Conservation (phyloP, 1,140 invertebrate genomes). For the Arctopsyche grandis region DNA sequence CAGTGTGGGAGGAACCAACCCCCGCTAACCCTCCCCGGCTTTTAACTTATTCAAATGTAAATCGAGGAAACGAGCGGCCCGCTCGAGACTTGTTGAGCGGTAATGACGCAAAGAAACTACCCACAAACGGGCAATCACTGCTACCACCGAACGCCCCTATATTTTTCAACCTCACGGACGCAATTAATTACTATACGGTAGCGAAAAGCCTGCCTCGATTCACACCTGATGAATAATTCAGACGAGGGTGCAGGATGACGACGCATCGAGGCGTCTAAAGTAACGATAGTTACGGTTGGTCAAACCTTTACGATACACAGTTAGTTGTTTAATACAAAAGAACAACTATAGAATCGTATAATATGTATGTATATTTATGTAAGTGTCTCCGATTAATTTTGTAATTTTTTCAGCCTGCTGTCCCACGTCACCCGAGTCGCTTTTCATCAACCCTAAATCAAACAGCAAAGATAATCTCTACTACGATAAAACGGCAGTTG, state of each 20-base stretch:
- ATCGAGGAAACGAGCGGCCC: conserved; percentile 37
- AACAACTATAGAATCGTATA: no score
- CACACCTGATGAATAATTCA: conserved; percentile 28
- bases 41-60: conserved; percentile 49
- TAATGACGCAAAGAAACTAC: conserved; percentile 50
- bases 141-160: not conserved
- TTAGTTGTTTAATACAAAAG: no score
- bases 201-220: not conserved
- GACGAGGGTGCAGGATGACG: not conserved
- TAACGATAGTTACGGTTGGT: no score
- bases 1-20: not conserved
- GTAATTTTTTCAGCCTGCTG: conserved; percentile 48
- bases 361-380: no score
- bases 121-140: conserved; percentile 35
- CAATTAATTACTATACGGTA: conserved; percentile 4
- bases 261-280: not conserved
- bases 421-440: conserved; percentile 57
- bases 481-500: conserved; percentile 59
- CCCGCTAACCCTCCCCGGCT: conserved; percentile 11
- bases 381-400: no score
- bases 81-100: conserved; percentile 43
- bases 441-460: conserved; percentile 58
- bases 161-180: not conserved
- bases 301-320: no score
- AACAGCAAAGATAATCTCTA: conserved; percentile 58